A percentile compares a stretch with the other conserved stretches of the same genome.
phyloP scores from a whole-genome alignment of 1,140 invertebrate genomes.

The Homarus americanus region DNA sequence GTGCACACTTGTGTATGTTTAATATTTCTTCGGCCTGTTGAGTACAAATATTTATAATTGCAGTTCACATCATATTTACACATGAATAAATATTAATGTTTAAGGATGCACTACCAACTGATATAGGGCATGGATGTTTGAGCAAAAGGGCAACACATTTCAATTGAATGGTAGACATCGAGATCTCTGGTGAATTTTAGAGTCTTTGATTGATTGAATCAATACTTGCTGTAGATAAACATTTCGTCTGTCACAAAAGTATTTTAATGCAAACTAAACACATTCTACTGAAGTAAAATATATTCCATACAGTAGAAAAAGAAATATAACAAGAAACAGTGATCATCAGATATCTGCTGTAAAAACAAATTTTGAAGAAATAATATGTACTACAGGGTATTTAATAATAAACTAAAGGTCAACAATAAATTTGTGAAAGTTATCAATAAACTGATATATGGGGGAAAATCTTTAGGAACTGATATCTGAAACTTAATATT shows the following conservation, averaged over 20 bases:
- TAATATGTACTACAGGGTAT: neutral
- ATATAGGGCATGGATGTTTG: neutral
- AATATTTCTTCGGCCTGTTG: no score
- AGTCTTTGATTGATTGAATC: neutral
- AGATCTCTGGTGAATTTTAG: neutral
- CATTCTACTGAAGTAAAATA: neutral
- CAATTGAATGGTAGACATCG: neutral
- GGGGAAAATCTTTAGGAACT: neutral
- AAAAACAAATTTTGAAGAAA: neutral
- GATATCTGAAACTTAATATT: neutral
- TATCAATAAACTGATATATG: neutral
- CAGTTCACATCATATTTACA: neutral
- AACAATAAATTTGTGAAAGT: neutral
- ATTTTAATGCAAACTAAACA: neutral
- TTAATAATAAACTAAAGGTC: neutral
- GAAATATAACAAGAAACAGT: neutral
- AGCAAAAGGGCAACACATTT: neutral
- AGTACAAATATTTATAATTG: neutral
- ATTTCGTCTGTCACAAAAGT: neutral
- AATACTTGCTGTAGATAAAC: neutral
- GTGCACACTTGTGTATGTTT: neutral
- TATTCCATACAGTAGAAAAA: neutral
- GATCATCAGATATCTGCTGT: neutral
- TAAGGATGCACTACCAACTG: neutral
- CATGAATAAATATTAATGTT: neutral